Evolutionary conservation across 2,113 vertebrate species (phyloP), one percentile per base, ranked within the genome.

Genomic region (Cardinalis cardinalis): DNA sequence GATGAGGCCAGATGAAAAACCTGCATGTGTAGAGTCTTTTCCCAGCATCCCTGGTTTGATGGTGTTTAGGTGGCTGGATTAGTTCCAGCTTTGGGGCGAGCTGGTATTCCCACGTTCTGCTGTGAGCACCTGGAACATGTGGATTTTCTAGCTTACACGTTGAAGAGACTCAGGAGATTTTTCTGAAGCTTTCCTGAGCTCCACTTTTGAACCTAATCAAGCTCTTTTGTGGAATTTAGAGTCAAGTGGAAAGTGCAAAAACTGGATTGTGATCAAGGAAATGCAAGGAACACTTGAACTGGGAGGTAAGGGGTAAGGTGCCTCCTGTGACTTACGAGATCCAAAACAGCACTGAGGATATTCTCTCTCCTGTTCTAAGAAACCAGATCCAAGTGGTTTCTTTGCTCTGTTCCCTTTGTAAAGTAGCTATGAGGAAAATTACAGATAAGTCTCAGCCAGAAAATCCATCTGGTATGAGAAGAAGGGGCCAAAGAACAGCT

Each of bases 391-490:
- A 92, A 95, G 55, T 76, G 84, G 64, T 95, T 92, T 93, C 93
- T 94, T 89, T 91, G 38, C 93, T 93, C 78, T 95, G 66, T 91
- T 96, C 89, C 59, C 59, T 92, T 87, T 93, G 91, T 93, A 51
- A 93, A 96, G 91, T 92, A 94, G 71, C 91, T 93, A 82, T 69
- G 78, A 96, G 91, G 94, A 93, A 94, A 95, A 95, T 89, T 96
- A 53, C 91, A 94, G 89, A 79, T 40, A 85, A 93, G 43, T 76
- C 91, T 95, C 78, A 93, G 95, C 95, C 94, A 96, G 95, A 76
- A 96, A 96, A 93, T 51, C 95, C 95, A 96, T 96, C 95, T 96
- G 94, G 87, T 91, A 73, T 66, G 94, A 93, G 93, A 94, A 89
- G 81, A 95, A 93, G 53, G 82, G 94, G 94, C 95, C 95, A 95